A percentile compares a stretch with the other conserved stretches of the same genome.
These are phyloP conservation scores for Zapornia atra DNA, from an alignment of 2,113 vertebrate species.

Conservation along the genomic window DNA sequence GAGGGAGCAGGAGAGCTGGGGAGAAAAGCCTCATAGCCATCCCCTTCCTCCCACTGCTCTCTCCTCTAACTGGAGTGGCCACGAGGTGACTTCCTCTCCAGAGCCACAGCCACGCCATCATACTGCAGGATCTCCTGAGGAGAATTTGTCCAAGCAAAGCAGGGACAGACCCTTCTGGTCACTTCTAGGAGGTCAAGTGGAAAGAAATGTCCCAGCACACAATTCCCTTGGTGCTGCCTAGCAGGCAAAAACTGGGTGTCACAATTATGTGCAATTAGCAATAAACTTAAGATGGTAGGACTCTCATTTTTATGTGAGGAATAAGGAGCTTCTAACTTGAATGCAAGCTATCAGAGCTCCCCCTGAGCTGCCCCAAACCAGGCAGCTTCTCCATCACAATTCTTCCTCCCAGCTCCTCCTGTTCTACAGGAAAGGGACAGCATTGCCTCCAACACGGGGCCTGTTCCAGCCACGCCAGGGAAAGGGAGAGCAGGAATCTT, in stretches of 20 bases:
- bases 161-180: not conserved
- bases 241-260: not conserved
- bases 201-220: not conserved
- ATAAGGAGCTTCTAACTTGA: not conserved
- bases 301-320: not conserved
- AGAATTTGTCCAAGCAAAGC: not conserved
- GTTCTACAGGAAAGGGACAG: not conserved
- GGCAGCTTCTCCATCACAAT: not conserved
- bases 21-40: accelerated
- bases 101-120: accelerated
- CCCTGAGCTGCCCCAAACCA: not conserved
- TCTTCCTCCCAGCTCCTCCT: not conserved
- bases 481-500: not conserved
- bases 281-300: not conserved
- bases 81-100: accelerated
- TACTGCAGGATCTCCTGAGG: not conserved
- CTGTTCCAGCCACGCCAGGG: accelerated
- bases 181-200: not conserved
- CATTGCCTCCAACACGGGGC: accelerated
- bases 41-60: not conserved
- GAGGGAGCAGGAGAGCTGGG: not conserved
- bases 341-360: not conserved
- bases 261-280: not conserved
- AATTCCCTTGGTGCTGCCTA: not conserved
- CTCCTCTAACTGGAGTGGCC: not conserved